Percentiles rank a stretch among this genome's conserved stretches.
Conservation (phyloP, 1,140 invertebrate genomes). For the Cataglyphis hispanica region DNA sequence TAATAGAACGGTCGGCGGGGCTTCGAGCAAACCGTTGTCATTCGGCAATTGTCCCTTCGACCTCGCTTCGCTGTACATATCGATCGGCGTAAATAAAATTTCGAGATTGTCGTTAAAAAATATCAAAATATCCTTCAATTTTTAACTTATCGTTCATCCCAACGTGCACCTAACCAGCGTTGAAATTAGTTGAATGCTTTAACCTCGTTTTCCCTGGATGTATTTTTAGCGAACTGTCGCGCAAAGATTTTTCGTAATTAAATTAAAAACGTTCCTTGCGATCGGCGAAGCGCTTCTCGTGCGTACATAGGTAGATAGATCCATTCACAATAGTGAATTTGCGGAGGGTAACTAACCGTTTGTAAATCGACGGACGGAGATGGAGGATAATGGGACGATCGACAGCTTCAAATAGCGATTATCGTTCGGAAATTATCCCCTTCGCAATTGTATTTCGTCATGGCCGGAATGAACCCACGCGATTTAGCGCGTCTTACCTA, state of each 20-base stretch:
- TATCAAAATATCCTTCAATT: neutral
- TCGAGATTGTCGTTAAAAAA: slow-evolving; percentile 3
- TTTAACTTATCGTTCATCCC: neutral
- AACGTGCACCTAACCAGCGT: neutral
- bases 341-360: slow-evolving; percentile 31
- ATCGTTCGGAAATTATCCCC: slow-evolving; percentile 54
- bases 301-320: neutral
- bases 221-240: slow-evolving; percentile 17
- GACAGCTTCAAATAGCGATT: slow-evolving; percentile 47
- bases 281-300: neutral
- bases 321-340: neutral
- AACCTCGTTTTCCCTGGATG: neutral
- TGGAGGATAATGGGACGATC: slow-evolving; percentile 49
- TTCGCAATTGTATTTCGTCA: slow-evolving; percentile 27
- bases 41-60: slow-evolving; percentile 39
- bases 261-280: slow-evolving; percentile 6
- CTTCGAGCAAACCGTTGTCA: slow-evolving; percentile 43
- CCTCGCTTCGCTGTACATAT: neutral
- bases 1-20: slow-evolving; percentile 44
- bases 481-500: slow-evolving; percentile 49
- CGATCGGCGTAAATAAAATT: slow-evolving; percentile 38
- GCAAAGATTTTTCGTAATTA: slow-evolving; percentile 27
- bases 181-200: slow-evolving; percentile 9
- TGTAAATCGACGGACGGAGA: slow-evolving; percentile 26
- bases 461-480: slow-evolving; percentile 41